A percentile compares a stretch with the other conserved stretches of the same genome.
Conservation (phyloP, 2,797 vertebrate species). For the Sciurus vulgaris region DNA sequence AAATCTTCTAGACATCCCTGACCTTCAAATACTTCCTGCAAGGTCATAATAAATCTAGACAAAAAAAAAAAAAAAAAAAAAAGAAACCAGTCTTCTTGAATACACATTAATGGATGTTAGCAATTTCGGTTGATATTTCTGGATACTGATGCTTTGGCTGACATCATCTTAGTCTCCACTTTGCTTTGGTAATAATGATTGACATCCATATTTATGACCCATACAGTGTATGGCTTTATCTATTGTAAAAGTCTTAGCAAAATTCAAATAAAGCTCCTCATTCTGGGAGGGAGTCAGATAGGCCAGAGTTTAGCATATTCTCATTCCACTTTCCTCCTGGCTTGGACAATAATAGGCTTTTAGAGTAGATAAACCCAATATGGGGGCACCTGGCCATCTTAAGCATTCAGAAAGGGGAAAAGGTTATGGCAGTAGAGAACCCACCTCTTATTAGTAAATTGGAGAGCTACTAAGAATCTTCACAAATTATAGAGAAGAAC, state of each 20-base stretch:
- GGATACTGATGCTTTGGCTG: background rate
- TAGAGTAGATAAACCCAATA: background rate
- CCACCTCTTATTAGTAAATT: background rate
- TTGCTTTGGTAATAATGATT: background rate
- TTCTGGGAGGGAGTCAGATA: background rate
- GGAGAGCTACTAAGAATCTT: background rate
- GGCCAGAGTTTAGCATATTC: background rate
- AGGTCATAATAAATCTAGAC: constrained; percentile 1
- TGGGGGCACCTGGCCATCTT: background rate
- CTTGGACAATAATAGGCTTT: background rate
- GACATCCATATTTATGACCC: background rate
- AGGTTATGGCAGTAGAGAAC: background rate
- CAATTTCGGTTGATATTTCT: background rate
- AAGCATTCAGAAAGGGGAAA: background rate
- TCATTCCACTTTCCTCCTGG: background rate
- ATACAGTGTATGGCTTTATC: background rate
- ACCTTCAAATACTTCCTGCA: constrained; percentile 4
- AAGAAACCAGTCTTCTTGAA: background rate
- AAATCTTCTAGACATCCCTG: constrained; percentile 22
- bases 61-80: background rate
- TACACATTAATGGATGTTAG: background rate
- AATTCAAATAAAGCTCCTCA: background rate
- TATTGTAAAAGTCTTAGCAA: background rate
- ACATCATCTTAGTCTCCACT: background rate
- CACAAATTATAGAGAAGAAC: background rate